Conservation (phyloP, 2,113 vertebrate genomes). For the Coptodon rendalli region DNA sequence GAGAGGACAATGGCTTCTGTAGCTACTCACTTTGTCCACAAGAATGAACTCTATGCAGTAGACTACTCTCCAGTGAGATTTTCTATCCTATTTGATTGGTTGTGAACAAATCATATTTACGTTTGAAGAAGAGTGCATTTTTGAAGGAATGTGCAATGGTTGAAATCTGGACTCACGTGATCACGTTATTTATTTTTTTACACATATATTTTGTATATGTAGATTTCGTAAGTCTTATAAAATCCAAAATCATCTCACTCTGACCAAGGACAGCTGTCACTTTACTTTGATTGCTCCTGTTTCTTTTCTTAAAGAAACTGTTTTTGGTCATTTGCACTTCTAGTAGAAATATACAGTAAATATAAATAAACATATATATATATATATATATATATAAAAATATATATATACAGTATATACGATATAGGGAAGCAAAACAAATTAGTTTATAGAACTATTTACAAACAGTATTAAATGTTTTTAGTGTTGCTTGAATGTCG, state of each 20-base stretch:
- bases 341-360: constrained; percentile 57
- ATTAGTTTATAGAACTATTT: constrained; percentile 69
- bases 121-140: constrained; percentile 53
- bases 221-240: constrained; percentile 62
- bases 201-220: constrained; percentile 73
- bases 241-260: constrained; percentile 57
- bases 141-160: constrained; percentile 68
- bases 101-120: constrained; percentile 24
- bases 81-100: constrained; percentile 49
- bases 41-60: constrained; percentile 69
- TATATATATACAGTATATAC: constrained; percentile 44
- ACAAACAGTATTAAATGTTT: constrained; percentile 67
- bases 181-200: constrained; percentile 79
- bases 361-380: constrained; percentile 32
- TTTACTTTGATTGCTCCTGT: constrained; percentile 42
- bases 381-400: constrained; percentile 1
- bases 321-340: constrained; percentile 73
- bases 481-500: constrained; percentile 71
- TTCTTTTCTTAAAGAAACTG: constrained; percentile 49
- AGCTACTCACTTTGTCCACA: constrained; percentile 35
- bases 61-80: constrained; percentile 58
- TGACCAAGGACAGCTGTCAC: constrained; percentile 63
- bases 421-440: constrained; percentile 56
- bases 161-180: constrained; percentile 65
- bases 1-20: constrained; percentile 41